Conservation (phyloP, 2,113 vertebrate genomes). For the Tychaedon coryphoeus region DNA sequence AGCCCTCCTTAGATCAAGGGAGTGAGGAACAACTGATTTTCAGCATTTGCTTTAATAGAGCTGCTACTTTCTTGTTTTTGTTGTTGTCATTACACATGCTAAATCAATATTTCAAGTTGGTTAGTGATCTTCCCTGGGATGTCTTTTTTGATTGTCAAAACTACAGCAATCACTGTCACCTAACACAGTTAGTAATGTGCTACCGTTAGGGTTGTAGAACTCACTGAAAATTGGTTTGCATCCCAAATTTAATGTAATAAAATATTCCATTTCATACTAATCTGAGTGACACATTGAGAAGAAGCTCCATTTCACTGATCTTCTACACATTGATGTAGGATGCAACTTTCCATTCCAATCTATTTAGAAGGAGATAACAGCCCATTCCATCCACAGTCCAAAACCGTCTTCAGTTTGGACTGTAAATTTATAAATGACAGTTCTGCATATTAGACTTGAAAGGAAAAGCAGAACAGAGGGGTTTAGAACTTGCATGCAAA, state of each 20-base stretch:
- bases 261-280: constrained; percentile 34
- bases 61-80: not conserved
- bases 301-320: not conserved
- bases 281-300: not conserved
- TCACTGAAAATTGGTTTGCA: not conserved
- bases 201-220: not conserved
- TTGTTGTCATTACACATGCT: not conserved
- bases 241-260: not conserved
- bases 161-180: not conserved
- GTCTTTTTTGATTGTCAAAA: not conserved
- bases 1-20: not conserved
- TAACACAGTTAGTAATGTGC: not conserved
- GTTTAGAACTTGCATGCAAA: constrained; percentile 27
- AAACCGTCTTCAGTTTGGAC: not conserved
- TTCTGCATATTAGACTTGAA: constrained; percentile 34
- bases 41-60: not conserved
- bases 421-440: constrained; percentile 47
- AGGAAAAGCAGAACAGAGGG: constrained; percentile 1
- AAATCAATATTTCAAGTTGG: not conserved
- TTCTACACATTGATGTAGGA: not conserved
- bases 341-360: not conserved
- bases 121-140: not conserved
- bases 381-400: not conserved
- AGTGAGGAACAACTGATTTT: not conserved
- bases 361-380: constrained; percentile 14